Percentiles rank a stretch among this genome's conserved stretches.
These are phyloP conservation scores for Bubo blakistoni DNA, from an alignment of 2,113 vertebrate genomes.

Conservation along the genomic window DNA sequence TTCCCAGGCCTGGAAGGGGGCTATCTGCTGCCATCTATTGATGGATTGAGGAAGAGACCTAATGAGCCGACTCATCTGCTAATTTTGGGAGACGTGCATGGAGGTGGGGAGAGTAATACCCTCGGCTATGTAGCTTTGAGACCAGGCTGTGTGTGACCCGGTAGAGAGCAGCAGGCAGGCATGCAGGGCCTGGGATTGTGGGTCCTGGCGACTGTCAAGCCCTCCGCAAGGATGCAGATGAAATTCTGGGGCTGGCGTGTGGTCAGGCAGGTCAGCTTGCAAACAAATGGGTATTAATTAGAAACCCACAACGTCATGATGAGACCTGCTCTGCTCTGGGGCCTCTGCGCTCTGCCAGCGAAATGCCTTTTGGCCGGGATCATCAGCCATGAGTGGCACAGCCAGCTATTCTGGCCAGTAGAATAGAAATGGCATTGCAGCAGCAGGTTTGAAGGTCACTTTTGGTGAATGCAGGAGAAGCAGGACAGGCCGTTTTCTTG, in stretches of 20 bases:
- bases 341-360: background rate
- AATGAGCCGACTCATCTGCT: background rate
- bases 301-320: background rate
- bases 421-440: background rate
- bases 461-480: background rate
- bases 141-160: background rate
- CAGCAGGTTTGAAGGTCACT: background rate
- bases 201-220: background rate
- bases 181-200: background rate
- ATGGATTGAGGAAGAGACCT: background rate
- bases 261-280: background rate
- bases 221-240: background rate
- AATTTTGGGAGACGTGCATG: background rate
- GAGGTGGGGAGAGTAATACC: background rate
- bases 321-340: background rate
- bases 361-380: background rate
- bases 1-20: background rate
- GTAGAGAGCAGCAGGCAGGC: background rate
- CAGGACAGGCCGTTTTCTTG: background rate
- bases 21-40: background rate
- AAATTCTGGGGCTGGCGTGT: background rate
- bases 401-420: background rate
- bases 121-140: background rate
- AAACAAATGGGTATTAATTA: background rate
- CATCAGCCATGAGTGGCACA: fast-evolving